These are phyloP conservation scores for Anthopleura sola DNA, from an alignment of 64 coral and sea anemone species.

Conservation along the genomic window DNA sequence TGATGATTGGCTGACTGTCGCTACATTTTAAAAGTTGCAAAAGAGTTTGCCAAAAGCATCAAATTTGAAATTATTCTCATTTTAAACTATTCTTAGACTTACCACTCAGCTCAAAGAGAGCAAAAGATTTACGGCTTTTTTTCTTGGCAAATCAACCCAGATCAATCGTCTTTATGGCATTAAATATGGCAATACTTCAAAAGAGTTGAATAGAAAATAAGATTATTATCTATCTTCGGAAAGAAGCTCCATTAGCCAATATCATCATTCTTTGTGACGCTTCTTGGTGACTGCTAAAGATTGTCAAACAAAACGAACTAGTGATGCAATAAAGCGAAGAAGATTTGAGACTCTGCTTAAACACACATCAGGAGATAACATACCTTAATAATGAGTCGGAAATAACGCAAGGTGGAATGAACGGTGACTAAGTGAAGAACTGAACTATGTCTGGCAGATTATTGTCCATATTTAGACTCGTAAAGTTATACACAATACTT, in stretches of 20 bases:
- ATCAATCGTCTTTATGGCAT: neutral
- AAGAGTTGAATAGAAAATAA: neutral
- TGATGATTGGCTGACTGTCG: too few relatives aligned
- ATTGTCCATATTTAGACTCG: neutral
- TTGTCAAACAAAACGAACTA: neutral
- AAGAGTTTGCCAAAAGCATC: too few relatives aligned
- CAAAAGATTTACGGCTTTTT: too few relatives aligned
- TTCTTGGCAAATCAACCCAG: too few relatives aligned
- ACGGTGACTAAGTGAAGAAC: neutral
- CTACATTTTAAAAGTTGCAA: too few relatives aligned
- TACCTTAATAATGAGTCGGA: constrained; percentile 7
- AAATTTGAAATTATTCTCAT: too few relatives aligned
- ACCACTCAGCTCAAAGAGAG: too few relatives aligned
- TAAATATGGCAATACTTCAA: neutral
- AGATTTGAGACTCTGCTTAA: neutral
- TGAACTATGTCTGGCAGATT: neutral
- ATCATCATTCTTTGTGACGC: neutral
- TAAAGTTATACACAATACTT: neutral
- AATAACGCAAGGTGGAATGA: neutral
- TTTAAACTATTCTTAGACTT: too few relatives aligned
- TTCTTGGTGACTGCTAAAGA: neutral
- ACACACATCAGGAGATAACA: neutral
- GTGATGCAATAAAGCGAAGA: neutral
- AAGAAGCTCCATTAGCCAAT: neutral
- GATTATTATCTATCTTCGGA: neutral